Percentiles rank a stretch among this genome's conserved stretches.
Conservation (phyloP, 2,113 vertebrate species). For the Gavialis gangeticus region DNA sequence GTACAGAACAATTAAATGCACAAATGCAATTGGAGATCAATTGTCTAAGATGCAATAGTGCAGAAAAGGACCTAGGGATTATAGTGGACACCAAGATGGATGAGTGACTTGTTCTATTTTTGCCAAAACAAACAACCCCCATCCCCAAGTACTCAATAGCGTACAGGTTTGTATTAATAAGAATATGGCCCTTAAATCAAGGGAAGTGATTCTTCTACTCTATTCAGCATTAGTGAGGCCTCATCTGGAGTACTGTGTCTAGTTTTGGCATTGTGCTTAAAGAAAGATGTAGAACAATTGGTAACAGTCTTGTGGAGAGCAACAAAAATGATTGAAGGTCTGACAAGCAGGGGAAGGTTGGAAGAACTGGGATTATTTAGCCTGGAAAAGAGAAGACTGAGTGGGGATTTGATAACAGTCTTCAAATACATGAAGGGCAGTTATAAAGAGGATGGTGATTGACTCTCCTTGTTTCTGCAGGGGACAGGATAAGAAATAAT, state of each 20-base stretch:
- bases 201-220: too few relatives aligned
- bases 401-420: not conserved
- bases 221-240: not conserved
- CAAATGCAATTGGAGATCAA: too few relatives aligned
- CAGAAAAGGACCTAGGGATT: too few relatives aligned
- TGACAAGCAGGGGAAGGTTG: not conserved
- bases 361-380: not conserved
- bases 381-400: not conserved
- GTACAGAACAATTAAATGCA: too few relatives aligned
- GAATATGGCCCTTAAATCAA: too few relatives aligned
- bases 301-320: not conserved
- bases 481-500: not conserved
- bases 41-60: too few relatives aligned
- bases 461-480: not conserved
- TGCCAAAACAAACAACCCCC: too few relatives aligned
- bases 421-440: not conserved
- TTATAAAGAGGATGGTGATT: not conserved
- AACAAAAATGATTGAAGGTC: not conserved
- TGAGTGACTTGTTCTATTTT: too few relatives aligned
- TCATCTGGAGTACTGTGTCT: not conserved
- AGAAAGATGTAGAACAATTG: not conserved
- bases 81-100: too few relatives aligned
- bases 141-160: too few relatives aligned
- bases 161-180: too few relatives aligned
- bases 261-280: not conserved